These are phyloP conservation scores for Cirrhinus mrigala DNA, from an alignment of 2,797 vertebrate genomes.

Conservation along the genomic window DNA sequence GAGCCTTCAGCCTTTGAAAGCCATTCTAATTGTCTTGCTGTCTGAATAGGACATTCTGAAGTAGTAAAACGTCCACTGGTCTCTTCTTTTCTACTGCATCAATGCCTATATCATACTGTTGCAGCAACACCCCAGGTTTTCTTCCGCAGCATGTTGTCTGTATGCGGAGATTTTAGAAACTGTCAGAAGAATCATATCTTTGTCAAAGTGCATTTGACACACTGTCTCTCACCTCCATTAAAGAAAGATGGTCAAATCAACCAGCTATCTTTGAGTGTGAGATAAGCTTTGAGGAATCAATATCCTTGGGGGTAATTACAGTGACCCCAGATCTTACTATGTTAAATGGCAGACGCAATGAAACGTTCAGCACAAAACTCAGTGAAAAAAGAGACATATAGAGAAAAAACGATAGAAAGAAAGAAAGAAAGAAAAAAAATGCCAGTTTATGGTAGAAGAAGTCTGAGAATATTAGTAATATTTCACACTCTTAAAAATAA, in stretches of 20 bases:
- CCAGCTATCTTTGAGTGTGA: constrained; percentile 30
- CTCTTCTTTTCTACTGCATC: neutral
- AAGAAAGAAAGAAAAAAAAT: neutral
- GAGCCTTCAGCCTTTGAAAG: neutral
- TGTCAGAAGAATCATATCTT: constrained; percentile 30
- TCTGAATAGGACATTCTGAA: neutral
- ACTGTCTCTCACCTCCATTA: constrained; percentile 43
- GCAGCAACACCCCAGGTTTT: neutral
- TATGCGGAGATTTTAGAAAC: constrained; percentile 19
- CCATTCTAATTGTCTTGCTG: constrained; percentile 15
- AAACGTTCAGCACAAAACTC: constrained; percentile 25
- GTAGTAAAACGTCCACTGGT: neutral
- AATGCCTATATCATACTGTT: neutral
- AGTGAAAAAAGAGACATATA: neutral
- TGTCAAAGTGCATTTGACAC: constrained; percentile 24
- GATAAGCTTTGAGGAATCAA: constrained; percentile 45
- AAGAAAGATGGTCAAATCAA: constrained; percentile 25
- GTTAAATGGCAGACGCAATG: constrained; percentile 38
- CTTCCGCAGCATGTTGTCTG: neutral
- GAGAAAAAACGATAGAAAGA: neutral
- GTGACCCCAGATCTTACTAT: constrained; percentile 40
- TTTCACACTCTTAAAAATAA: no score
- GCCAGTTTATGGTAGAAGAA: no score
- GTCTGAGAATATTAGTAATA: no score
- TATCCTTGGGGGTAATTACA: constrained; percentile 35